Evolutionary conservation across 1,140 invertebrate genomes (phyloP), one percentile per base, ranked within the genome.

Genomic region (Drosophila lini): DNA sequence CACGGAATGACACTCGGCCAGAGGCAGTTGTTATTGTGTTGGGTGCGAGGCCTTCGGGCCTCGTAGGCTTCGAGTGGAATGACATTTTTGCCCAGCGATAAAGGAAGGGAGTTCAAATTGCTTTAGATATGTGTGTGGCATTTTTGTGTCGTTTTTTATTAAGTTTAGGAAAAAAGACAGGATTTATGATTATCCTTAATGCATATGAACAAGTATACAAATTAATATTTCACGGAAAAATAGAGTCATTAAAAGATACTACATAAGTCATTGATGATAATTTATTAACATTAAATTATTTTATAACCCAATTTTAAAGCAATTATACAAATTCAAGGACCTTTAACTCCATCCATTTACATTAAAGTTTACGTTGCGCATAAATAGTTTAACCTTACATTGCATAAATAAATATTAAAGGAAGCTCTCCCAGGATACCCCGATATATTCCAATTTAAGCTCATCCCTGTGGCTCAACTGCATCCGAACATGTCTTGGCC

Each of bases 1-100:
- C 67, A 78, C 56, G 55, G 64, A 62, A 74, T 63, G 78, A 85
- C 82, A 85, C 69, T 73, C 61, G 63, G 74, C 50, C 70, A 74
- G 40, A 15, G 15, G 32, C 38, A 57, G 64, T 67, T 28, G 44
- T 48, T 69, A 68, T 47, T 47, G 44, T 44, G 38, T 59, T 50
- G 38, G 59, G 44, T 53, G 38, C 9, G 38, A 28, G 38, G 36
- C 40, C 32, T 52, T 56, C 22, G 3, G 69, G 32, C 38, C 34
- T 19, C 19, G 19, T 19, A 31, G 44, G 7, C 44, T 25, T 36
- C 36, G 15, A 10, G n/a, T 22, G 19, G 19, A 13, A 55, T 34
- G 52, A 41, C 34, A 50, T 48, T 31, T n/a, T 38, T 16, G 4
- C 3, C 7, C 31, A 55, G n/a, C 31, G 61, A 62, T 45, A 62